Conservation (phyloP, 2,888 invertebrate species). For the Chaetogeoica ovagalla region DNA sequence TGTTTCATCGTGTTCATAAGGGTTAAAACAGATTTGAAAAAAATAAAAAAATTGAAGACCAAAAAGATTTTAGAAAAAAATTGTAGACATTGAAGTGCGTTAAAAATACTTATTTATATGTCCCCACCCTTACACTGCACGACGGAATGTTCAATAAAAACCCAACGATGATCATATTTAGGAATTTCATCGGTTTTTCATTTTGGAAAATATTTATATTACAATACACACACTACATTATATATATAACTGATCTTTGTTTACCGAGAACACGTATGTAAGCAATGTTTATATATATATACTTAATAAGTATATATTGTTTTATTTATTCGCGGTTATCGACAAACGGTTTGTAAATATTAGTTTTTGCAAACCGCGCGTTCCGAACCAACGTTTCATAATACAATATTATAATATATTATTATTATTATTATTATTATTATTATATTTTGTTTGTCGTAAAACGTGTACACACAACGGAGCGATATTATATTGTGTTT, state of each 20-base stretch:
- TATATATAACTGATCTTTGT: background rate
- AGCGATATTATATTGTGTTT: too few species aligned
- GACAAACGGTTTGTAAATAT: slow-evolving; percentile 3
- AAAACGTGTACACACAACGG: too few species aligned
- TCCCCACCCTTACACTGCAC: background rate
- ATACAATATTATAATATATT: too few species aligned
- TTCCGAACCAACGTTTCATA: background rate
- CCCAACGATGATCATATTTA: background rate
- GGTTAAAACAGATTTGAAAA: too few species aligned
- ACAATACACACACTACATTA: background rate
- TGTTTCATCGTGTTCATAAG: too few species aligned
- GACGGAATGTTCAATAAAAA: slow-evolving; percentile 24
- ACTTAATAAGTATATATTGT: background rate
- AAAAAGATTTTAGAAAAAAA: too few species aligned
- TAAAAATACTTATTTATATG: too few species aligned
- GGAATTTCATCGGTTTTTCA: slow-evolving; percentile 6
- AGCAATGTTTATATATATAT: background rate
- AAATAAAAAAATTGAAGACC: too few species aligned
- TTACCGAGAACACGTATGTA: background rate
- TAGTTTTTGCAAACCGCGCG: background rate
- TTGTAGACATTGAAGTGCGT: too few species aligned
- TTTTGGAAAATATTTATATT: slow-evolving; percentile 21
- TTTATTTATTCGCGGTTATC: slow-evolving; percentile 7
- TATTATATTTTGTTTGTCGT: too few species aligned
- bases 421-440: too few species aligned